Evolutionary conservation across 2,888 invertebrate genomes (phyloP).

Genomic region (Mesoligia furuncula): DNA sequence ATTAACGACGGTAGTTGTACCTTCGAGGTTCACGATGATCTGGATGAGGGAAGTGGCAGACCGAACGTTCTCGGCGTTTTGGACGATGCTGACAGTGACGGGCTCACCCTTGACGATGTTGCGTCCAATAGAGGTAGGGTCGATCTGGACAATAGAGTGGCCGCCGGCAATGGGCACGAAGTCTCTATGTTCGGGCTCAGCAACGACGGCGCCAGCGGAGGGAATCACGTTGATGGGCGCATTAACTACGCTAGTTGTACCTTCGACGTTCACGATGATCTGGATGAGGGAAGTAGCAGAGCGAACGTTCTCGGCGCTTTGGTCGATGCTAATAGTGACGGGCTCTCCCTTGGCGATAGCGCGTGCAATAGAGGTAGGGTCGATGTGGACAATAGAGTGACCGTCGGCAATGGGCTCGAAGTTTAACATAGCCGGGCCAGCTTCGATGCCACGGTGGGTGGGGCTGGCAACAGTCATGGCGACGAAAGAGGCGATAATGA

Average conservation of each 20-base stretch:
- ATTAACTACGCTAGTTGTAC: constrained; percentile 53
- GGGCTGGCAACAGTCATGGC: constrained; percentile 66
- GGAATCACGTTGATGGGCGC: constrained; percentile 36
- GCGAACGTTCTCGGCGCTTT: too few relatives aligned
- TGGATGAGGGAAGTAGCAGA: constrained; percentile 65
- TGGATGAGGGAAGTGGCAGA: constrained; percentile 66
- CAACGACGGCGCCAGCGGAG: constrained; percentile 8
- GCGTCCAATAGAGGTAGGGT: too few relatives aligned
- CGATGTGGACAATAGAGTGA: constrained; percentile 43
- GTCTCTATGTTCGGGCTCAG: constrained; percentile 12
- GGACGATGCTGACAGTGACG: too few relatives aligned
- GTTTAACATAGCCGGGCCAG: constrained; percentile 64
- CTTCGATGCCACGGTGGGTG: constrained; percentile 56
- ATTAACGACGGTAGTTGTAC: constrained; percentile 53
- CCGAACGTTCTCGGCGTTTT: too few relatives aligned
- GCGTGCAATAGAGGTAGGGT: constrained; percentile 54
- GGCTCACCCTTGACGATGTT: too few relatives aligned
- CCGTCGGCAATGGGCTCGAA: constrained; percentile 56
- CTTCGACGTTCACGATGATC: constrained; percentile 74
- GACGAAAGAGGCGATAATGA: constrained; percentile 60
- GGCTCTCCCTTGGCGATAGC: constrained; percentile 39
- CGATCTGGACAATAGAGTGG: too few relatives aligned
- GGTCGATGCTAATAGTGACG: too few relatives aligned
- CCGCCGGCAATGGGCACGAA: too few relatives aligned
- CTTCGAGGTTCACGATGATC: constrained; percentile 74